Evolutionary conservation across 2,113 vertebrate genomes (phyloP).

Genomic region (Atlantisia rogersi): DNA sequence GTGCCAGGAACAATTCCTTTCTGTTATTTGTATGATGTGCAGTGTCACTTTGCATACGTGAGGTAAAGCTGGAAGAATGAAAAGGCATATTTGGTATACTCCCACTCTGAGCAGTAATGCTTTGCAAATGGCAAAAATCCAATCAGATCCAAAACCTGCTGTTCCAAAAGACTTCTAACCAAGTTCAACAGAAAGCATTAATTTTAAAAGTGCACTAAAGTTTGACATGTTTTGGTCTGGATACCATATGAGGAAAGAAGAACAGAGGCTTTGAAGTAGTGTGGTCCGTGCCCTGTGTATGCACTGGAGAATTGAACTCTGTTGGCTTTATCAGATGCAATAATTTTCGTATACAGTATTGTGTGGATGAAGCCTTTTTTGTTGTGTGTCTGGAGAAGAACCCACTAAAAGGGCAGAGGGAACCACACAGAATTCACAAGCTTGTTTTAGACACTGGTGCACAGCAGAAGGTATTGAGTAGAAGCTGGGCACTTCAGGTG

Average conservation of each 20-base stretch:
- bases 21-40: not conserved
- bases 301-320: not conserved
- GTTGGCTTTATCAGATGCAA: not conserved
- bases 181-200: not conserved
- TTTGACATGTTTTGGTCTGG: not conserved
- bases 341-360: not conserved
- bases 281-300: not conserved
- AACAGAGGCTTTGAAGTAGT: slow-evolving; percentile 21
- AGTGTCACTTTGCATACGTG: not conserved
- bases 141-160: not conserved
- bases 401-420: not conserved
- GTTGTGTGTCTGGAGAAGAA: not conserved
- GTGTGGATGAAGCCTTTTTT: not conserved
- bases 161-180: not conserved
- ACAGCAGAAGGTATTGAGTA: not conserved
- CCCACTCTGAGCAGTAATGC: not conserved
- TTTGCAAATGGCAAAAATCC: slow-evolving; percentile 6
- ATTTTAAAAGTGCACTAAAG: not conserved
- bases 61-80: not conserved
- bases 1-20: not conserved
- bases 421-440: not conserved
- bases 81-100: not conserved
- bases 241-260: not conserved
- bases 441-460: not conserved
- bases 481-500: not conserved